phyloP scores from a whole-genome alignment of 2,113 vertebrate species.

The Leucopternis melanops region DNA sequence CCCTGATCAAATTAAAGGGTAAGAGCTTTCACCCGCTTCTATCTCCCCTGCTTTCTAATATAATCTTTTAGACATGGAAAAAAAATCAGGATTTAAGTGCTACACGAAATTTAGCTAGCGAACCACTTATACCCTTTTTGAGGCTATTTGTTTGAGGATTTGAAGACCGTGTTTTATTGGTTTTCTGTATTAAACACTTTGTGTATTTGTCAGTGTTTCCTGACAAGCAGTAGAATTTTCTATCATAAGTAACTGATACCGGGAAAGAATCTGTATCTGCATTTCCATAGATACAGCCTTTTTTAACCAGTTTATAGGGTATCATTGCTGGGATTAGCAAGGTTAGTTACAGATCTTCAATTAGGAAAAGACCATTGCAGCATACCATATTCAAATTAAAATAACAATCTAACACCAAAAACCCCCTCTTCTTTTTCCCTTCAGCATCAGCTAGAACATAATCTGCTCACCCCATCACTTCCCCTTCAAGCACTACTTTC shows the following conservation, averaged over 20 bases:
- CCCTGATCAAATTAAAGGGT: neutral
- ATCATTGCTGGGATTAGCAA: neutral
- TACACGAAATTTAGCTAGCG: neutral
- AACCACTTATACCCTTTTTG: neutral
- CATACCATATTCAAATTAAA: neutral
- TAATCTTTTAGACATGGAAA: neutral
- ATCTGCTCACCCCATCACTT: neutral
- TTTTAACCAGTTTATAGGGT: neutral
- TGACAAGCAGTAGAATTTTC: neutral
- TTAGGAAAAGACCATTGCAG: neutral
- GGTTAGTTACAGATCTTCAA: neutral
- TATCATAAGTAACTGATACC: neutral
- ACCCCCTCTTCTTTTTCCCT: neutral
- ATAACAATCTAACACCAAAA: neutral
- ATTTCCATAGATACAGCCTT: neutral
- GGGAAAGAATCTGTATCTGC: neutral
- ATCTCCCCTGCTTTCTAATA: neutral
- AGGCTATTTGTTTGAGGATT: neutral
- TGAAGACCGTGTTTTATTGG: accelerated
- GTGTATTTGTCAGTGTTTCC: neutral
- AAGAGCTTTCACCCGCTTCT: neutral
- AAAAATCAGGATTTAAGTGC: neutral
- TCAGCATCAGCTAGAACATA: neutral
- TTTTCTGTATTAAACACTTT: neutral
- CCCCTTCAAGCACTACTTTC: neutral